These are phyloP conservation scores for Polyodon spathula DNA, from an alignment of 2,113 vertebrate species.

Conservation along the genomic window DNA sequence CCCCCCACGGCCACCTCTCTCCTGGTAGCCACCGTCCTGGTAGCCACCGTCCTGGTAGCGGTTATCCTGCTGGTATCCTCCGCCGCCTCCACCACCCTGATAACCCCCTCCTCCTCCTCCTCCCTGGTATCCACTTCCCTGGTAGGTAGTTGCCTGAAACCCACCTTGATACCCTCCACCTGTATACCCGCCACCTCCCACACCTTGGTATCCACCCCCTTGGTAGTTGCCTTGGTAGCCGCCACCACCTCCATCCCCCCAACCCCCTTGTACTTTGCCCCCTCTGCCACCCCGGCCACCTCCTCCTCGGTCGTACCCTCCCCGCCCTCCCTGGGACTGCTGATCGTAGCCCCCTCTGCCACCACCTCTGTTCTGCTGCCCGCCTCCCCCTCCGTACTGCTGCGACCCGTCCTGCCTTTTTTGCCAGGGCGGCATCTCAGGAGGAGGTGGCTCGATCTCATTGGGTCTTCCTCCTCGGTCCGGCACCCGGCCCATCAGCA, in stretches of 20 bases:
- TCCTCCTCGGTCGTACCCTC: constrained; percentile 59
- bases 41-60: constrained; percentile 71
- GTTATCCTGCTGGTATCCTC: constrained; percentile 65
- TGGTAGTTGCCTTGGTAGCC: constrained; percentile 52
- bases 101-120: constrained; percentile 59
- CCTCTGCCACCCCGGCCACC: constrained; percentile 64
- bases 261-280: constrained; percentile 72
- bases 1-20: constrained; percentile 57
- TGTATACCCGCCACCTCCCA: constrained; percentile 13
- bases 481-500: constrained; percentile 92
- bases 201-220: constrained; percentile 29
- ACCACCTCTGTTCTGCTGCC: too few relatives aligned
- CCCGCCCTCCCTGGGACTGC: constrained; percentile 69
- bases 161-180: constrained; percentile 4
- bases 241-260: constrained; percentile 71
- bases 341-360: constrained; percentile 63
- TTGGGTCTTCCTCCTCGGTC: constrained; percentile 92
- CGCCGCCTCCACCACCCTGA: constrained; percentile 64
- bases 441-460: constrained; percentile 91
- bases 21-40: constrained; percentile 45
- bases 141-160: constrained; percentile 41
- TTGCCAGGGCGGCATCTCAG: constrained; percentile 97
- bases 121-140: constrained; percentile 54
- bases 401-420: constrained; percentile 81
- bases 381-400: constrained; percentile 48